Conservation (phyloP, 2,888 invertebrate genomes). For the Agrotis clavis region DNA sequence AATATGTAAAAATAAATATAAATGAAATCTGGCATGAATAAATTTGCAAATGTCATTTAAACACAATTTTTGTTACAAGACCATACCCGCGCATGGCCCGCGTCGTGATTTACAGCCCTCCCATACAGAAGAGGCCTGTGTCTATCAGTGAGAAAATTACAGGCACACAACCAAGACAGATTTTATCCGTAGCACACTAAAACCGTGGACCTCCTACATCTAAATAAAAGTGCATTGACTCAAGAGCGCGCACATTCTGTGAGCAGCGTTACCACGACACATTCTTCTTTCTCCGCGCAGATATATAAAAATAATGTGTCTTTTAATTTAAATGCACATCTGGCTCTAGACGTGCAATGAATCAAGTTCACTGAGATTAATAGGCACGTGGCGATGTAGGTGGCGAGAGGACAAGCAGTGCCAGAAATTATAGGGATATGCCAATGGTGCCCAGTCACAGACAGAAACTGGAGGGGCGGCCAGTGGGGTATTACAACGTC, state of each 20-base stretch:
- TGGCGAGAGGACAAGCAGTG: not conserved
- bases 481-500: too few species aligned
- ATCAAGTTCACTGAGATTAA: constrained; percentile 42
- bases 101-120: too few species aligned
- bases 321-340: constrained; percentile 52
- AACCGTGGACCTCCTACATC: constrained; percentile 38
- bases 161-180: not conserved
- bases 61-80: too few species aligned
- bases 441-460: too few species aligned
- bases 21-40: too few species aligned
- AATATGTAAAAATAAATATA: too few species aligned
- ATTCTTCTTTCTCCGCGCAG: constrained; percentile 32
- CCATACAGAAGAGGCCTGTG: too few species aligned
- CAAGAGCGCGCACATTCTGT: constrained; percentile 50
- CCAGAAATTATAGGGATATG: too few species aligned
- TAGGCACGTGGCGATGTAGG: constrained; percentile 22
- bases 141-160: too few species aligned
- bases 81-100: too few species aligned
- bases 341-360: constrained; percentile 23
- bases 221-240: constrained; percentile 65
- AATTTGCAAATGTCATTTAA: too few species aligned
- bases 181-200: not conserved
- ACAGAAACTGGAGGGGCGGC: too few species aligned
- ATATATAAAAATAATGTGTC: constrained; percentile 53
- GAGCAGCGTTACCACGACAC: constrained; percentile 42